Evolutionary conservation across 2,113 vertebrate species (phyloP), one percentile per base, ranked within the genome.

Genomic region (Verasper variegatus): DNA sequence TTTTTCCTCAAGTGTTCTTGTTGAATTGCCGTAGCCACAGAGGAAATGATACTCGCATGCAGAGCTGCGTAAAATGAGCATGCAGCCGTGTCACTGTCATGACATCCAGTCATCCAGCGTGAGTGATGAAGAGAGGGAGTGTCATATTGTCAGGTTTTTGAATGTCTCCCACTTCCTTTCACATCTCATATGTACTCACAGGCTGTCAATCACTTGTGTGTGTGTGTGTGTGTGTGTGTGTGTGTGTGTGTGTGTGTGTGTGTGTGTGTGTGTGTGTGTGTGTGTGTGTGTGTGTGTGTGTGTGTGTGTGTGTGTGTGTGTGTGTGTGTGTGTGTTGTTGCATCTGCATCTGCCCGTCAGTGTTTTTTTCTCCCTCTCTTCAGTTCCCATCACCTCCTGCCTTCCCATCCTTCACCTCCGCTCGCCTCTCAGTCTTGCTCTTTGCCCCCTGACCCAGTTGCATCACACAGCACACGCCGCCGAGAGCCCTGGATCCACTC

Each of bases 111-210:
- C 31, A 40, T n/a, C n/a, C 21, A 42, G 51, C 56, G 51, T 66
- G 78, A 83, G 37, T 59, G 80, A 89, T 55, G 77, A 76, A 60
- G 24, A 74, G 67, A 47, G 20, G 37, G 35, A 79, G 37, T 78
- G 61, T 81, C 56, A 20, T 57, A 55, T 70, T 83, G 83, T 82
- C 82, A 86, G 65, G 52, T 72, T 78, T 78, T 64, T 61, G 71
- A 78, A 57, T 52, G 55, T 78, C 61, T 68, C 27, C 27, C 27
- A 31, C 27, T 31, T 31, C 27, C 27, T 31, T 31, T 31, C 27
- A 31, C 27, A 31, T 31, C 27, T 31, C 27, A 6, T 31, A 31
- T 31, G 27, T 31, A 31, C 27, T 31, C 54, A 37, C 51, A 57
- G 78, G 60, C 59, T 68, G 66, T 77, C 84, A 77, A 1, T 85